A percentile compares a stretch with the other conserved stretches of the same genome.
phyloP scores from a whole-genome alignment of 2,113 vertebrate genomes.

The Lipophrys pholis region DNA sequence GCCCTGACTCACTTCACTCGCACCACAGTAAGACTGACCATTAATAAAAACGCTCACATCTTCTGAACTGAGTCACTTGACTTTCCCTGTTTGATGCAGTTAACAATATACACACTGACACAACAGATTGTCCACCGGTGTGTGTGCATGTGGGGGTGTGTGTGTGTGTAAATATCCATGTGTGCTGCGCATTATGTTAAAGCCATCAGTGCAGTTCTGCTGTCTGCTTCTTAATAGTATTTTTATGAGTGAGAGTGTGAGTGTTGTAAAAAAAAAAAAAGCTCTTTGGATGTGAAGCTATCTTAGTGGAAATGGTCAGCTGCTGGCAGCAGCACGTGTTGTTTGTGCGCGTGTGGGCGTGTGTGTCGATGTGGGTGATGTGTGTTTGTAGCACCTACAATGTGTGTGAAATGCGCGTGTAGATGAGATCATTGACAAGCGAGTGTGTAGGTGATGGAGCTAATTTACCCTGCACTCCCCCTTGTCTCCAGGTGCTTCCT shows the following conservation, averaged over 20 bases:
- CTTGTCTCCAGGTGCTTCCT: conserved; percentile 71
- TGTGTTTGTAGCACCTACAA: conserved; percentile 31
- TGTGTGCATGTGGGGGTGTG: conserved; percentile 4
- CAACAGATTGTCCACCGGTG: not conserved
- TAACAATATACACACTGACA: conserved; percentile 4
- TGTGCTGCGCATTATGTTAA: conserved; percentile 50
- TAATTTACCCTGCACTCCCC: conserved; percentile 13
- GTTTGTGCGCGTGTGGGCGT: conserved; percentile 4
- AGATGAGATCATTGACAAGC: conserved; percentile 58
- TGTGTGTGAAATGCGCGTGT: conserved; percentile 42
- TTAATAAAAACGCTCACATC: conserved; percentile 7
- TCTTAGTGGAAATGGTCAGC: conserved; percentile 14
- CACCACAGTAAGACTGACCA: not conserved
- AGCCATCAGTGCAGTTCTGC: conserved; percentile 60
- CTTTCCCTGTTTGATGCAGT: not conserved
- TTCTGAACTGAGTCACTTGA: not conserved
- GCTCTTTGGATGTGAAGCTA: conserved; percentile 10
- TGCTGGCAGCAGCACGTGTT: conserved; percentile 21
- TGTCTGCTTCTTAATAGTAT: conserved; percentile 46
- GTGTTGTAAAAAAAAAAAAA: conserved; percentile 28
- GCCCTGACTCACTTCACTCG: conserved; percentile 1
- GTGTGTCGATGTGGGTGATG: conserved; percentile 3
- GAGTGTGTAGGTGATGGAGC: conserved; percentile 29
- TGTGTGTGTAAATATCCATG: conserved; percentile 17
- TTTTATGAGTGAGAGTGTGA: conserved; percentile 59